A percentile compares a stretch with the other conserved stretches of the same genome.
Evolutionary conservation across 2,888 invertebrate species (phyloP).

Genomic region (Drosophila hamatofila): DNA sequence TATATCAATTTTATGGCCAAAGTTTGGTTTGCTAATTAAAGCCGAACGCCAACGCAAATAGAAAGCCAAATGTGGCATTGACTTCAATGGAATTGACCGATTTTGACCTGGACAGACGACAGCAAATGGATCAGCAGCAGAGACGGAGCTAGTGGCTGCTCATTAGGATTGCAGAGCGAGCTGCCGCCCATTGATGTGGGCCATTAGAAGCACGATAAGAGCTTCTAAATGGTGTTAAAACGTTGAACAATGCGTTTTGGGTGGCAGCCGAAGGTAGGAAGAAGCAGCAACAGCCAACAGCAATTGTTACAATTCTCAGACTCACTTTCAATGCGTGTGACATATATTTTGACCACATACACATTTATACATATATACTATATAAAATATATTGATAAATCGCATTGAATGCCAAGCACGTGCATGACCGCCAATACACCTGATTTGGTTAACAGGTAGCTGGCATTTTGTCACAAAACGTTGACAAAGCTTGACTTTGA

Average conservation of each 20-base stretch:
- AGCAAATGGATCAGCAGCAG: constrained; percentile 22
- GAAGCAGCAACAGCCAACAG: constrained; percentile 19
- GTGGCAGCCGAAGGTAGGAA: constrained; percentile 35
- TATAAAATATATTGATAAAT: constrained; percentile 64
- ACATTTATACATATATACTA: not conserved
- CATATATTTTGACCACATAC: constrained; percentile 51
- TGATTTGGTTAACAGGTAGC: constrained; percentile 52
- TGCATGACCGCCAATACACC: constrained; percentile 66
- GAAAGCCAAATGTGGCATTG: constrained; percentile 56
- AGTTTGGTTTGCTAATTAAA: constrained; percentile 63
- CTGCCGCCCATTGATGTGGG: constrained; percentile 51
- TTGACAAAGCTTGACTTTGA: constrained; percentile 76
- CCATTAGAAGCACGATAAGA: constrained; percentile 39
- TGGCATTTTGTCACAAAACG: constrained; percentile 74
- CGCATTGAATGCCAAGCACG: constrained; percentile 76
- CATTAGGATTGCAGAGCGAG: constrained; percentile 48
- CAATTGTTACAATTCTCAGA: constrained; percentile 54
- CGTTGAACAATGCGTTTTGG: constrained; percentile 25
- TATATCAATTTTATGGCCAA: constrained; percentile 67
- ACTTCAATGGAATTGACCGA: constrained; percentile 52
- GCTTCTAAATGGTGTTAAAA: constrained; percentile 35
- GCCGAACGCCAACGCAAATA: constrained; percentile 65
- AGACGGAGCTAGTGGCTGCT: constrained; percentile 1
- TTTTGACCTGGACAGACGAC: constrained; percentile 29
- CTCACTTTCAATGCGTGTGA: constrained; percentile 75